Conservation (phyloP, 30 jellyfish, hydroid and myxozoan genomes). For the Haliclystus octoradiatus region DNA sequence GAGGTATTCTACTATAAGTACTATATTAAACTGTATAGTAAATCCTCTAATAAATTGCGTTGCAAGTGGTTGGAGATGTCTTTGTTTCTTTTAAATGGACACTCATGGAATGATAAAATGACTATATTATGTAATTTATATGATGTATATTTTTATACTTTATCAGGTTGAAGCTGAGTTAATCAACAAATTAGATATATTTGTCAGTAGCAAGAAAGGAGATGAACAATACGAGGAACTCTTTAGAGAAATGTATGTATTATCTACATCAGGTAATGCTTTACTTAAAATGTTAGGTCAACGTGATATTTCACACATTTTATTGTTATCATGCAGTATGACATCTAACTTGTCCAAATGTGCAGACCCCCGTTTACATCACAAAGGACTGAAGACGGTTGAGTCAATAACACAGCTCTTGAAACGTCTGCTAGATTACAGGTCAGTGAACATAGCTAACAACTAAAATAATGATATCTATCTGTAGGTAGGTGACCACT, state of each 20-base stretch:
- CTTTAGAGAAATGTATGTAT: slow-evolving; percentile 64
- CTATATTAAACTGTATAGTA: too few species aligned
- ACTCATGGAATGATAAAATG: too few species aligned
- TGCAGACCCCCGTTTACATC: slow-evolving; percentile 55
- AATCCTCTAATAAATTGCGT: too few species aligned
- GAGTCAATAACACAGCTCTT: slow-evolving; percentile 74
- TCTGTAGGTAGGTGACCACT: too few species aligned
- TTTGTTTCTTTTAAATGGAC: too few species aligned
- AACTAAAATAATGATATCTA: too few species aligned
- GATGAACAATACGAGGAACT: slow-evolving; percentile 67
- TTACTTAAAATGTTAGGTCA: background rate
- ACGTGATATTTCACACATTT: background rate
- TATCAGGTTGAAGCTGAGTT: slow-evolving; percentile 85
- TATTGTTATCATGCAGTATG: slow-evolving; percentile 20
- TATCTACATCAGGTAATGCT: background rate
- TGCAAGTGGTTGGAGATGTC: too few species aligned
- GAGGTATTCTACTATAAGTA: too few species aligned
- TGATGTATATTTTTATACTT: too few species aligned
- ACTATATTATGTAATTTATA: too few species aligned
- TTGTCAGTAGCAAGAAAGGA: slow-evolving; percentile 70
- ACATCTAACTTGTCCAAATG: slow-evolving; percentile 40
- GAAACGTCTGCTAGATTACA: slow-evolving; percentile 80
- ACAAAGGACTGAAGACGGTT: slow-evolving; percentile 45
- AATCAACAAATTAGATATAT: slow-evolving; percentile 59
- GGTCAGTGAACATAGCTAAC: too few species aligned